Conservation (phyloP, 2,113 vertebrate species). For the Capreolus pygargus region DNA sequence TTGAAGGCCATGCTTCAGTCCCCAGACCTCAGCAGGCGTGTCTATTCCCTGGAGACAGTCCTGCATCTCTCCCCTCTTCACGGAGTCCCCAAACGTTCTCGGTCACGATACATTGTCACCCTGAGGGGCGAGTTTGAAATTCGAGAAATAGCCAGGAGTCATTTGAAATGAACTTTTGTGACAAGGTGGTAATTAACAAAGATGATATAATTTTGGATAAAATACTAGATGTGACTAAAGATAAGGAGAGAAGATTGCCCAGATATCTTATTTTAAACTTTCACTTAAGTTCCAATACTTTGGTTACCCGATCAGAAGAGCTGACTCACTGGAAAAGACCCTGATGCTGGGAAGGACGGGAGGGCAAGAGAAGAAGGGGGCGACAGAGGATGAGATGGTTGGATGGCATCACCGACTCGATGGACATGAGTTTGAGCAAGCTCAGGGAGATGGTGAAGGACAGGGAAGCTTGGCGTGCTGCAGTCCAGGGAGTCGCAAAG, state of each 20-base stretch:
- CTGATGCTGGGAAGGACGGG: background rate
- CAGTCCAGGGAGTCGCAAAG: background rate
- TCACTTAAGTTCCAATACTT: background rate
- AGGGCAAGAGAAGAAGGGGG: background rate
- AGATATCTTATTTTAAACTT: background rate
- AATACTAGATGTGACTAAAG: background rate
- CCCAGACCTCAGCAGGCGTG: background rate
- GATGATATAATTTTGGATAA: background rate
- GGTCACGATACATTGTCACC: background rate
- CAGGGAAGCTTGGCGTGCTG: background rate
- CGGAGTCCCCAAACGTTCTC: background rate
- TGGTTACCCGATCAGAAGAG: background rate
- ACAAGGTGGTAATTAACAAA: background rate
- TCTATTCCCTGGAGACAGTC: background rate
- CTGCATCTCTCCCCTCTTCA: background rate
- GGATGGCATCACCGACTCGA: background rate
- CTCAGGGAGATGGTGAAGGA: background rate
- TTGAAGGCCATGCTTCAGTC: accelerated
- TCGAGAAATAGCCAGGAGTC: background rate
- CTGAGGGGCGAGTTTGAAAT: background rate
- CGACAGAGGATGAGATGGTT: background rate
- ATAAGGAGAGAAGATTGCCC: background rate
- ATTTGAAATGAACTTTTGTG: background rate
- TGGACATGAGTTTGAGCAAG: background rate
- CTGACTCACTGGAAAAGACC: background rate